Conservation (phyloP, 2,113 vertebrate genomes). For the Perca flavescens region DNA sequence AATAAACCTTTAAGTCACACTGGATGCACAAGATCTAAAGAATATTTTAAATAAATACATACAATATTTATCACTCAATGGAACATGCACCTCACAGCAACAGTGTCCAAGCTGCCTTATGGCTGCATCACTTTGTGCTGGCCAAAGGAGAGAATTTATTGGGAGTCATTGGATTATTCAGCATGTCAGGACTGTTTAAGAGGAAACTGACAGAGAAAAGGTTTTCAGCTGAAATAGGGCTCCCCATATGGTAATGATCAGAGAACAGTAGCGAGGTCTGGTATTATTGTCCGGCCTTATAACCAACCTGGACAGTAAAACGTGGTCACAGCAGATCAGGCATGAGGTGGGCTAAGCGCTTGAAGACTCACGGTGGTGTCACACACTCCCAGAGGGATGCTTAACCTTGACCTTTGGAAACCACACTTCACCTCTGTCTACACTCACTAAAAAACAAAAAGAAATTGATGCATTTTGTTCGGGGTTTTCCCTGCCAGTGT, state of each 20-base stretch:
- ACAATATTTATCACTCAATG: neutral
- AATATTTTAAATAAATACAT: neutral
- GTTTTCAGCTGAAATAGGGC: slow-evolving; percentile 63
- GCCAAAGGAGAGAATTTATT: slow-evolving; percentile 66
- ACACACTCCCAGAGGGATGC: slow-evolving; percentile 47
- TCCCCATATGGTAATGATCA: slow-evolving; percentile 80
- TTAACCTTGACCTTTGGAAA: slow-evolving; percentile 63
- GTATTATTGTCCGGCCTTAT: slow-evolving; percentile 71
- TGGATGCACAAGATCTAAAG: neutral
- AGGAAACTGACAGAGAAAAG: slow-evolving; percentile 64
- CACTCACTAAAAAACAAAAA: neutral
- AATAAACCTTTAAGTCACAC: neutral
- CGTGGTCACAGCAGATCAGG: slow-evolving; percentile 52
- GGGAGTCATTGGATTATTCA: slow-evolving; percentile 75
- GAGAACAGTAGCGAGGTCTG: slow-evolving; percentile 73
- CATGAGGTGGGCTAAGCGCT: slow-evolving; percentile 32
- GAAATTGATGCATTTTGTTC: neutral
- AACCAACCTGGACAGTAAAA: slow-evolving; percentile 77
- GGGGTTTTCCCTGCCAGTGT: neutral
- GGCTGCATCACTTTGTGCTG: slow-evolving; percentile 32
- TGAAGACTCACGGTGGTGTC: slow-evolving; percentile 37
- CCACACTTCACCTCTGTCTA: slow-evolving; percentile 26
- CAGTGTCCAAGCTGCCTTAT: slow-evolving; percentile 25
- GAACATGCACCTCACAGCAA: neutral
- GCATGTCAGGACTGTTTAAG: slow-evolving; percentile 72